Conservation (phyloP, 1,140 invertebrate species). For the Papilio dardanus region DNA sequence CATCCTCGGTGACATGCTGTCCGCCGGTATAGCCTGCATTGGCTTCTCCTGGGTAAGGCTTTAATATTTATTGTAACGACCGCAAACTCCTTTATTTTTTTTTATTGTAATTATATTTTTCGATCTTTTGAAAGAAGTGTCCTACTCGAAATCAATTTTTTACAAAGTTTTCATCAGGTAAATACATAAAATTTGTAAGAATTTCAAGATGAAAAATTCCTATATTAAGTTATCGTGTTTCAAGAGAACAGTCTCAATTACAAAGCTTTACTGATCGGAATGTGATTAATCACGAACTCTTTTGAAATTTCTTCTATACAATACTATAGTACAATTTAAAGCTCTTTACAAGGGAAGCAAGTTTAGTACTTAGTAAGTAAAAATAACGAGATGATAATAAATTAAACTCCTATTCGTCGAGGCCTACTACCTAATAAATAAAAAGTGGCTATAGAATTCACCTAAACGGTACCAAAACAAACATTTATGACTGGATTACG, state of each 20-base stretch:
- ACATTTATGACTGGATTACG: too few relatives aligned
- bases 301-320: not conserved
- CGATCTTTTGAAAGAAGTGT: too few relatives aligned
- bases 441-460: too few relatives aligned
- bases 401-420: too few relatives aligned
- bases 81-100: too few relatives aligned
- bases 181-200: not conserved
- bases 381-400: too few relatives aligned
- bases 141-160: too few relatives aligned
- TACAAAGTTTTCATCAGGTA: not conserved
- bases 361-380: too few relatives aligned
- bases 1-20: conserved; percentile 98
- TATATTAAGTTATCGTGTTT: not conserved
- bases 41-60: conserved; percentile 98
- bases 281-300: not conserved
- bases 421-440: too few relatives aligned
- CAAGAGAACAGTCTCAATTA: not conserved
- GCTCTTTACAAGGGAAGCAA: not conserved
- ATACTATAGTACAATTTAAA: not conserved
- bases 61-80: conserved; percentile 8
- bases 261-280: not conserved
- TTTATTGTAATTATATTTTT: too few relatives aligned
- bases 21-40: conserved; percentile 97
- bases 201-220: too few relatives aligned
- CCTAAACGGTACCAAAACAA: too few relatives aligned